Evolutionary conservation across 2,797 vertebrate species (phyloP).

Genomic region (Ficedula albicollis): DNA sequence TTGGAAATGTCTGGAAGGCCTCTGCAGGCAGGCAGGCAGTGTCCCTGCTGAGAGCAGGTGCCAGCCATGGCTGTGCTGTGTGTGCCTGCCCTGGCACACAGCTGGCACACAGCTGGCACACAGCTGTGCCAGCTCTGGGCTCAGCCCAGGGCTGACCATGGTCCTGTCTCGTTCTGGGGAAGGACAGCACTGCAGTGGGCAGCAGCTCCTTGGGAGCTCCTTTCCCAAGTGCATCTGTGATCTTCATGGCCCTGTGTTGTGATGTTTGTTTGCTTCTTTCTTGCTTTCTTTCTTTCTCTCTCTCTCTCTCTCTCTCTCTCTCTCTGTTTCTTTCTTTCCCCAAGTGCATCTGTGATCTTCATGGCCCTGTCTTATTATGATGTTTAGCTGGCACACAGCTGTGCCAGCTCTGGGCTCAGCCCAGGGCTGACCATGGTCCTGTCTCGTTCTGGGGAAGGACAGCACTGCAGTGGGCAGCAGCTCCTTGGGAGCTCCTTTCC

Average conservation of each 20-base stretch:
- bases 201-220: background rate
- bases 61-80: accelerated
- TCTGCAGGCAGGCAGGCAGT: background rate
- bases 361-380: no score
- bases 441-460: no score
- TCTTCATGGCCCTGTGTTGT: background rate
- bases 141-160: background rate
- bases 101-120: background rate
- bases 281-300: no score
- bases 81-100: background rate
- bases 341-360: no score
- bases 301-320: no score
- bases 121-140: background rate
- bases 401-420: no score
- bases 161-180: accelerated
- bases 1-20: background rate
- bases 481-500: no score
- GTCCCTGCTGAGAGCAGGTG: background rate
- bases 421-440: no score
- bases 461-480: no score
- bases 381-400: no score
- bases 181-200: background rate
- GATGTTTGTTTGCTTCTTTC: background rate
- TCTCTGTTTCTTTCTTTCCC: no score
- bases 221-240: background rate